These are phyloP conservation scores for Drosophila orena DNA, from an alignment of 1,140 invertebrate genomes.

Conservation along the genomic window DNA sequence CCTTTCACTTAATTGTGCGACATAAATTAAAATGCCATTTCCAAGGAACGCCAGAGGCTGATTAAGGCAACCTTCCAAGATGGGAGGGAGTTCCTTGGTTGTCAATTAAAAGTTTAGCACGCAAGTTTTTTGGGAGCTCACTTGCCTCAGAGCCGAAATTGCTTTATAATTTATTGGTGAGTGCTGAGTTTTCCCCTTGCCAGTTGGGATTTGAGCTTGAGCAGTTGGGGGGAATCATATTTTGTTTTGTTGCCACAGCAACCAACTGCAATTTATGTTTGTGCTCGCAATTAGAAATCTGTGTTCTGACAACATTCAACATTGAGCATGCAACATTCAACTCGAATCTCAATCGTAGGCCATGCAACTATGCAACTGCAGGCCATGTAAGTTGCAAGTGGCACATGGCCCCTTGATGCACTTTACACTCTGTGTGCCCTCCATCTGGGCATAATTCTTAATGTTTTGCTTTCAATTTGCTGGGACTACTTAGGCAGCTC, in stretches of 20 bases:
- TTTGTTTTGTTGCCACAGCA: conserved; percentile 12
- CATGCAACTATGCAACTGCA: conserved; percentile 29
- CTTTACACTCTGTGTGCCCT: conserved; percentile 28
- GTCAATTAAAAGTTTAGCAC: conserved; percentile 77
- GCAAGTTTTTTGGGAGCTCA: conserved; percentile 32
- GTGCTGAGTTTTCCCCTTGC: not conserved
- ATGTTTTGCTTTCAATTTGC: conserved; percentile 81
- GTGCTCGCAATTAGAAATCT: conserved; percentile 71
- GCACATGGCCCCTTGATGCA: conserved; percentile 62
- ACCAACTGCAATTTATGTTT: conserved; percentile 49
- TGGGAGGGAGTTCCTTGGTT: conserved; percentile 41
- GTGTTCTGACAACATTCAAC: conserved; percentile 60
- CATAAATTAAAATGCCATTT: conserved; percentile 63
- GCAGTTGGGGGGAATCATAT: conserved; percentile 12
- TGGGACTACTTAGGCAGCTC: conserved; percentile 64
- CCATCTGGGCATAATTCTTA: conserved; percentile 78
- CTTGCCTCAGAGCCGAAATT: too few species aligned
- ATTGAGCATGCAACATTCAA: conserved; percentile 52
- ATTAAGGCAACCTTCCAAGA: conserved; percentile 41
- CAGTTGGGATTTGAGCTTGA: too few species aligned
- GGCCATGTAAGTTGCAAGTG: conserved; percentile 47
- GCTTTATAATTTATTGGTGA: conserved; percentile 41
- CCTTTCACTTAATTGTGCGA: conserved; percentile 59
- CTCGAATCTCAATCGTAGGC: conserved; percentile 12
- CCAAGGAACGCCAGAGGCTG: conserved; percentile 11